Evolutionary conservation across 1,140 invertebrate species (phyloP), one percentile per base, ranked within the genome.

Genomic region (Nephila pilipes): DNA sequence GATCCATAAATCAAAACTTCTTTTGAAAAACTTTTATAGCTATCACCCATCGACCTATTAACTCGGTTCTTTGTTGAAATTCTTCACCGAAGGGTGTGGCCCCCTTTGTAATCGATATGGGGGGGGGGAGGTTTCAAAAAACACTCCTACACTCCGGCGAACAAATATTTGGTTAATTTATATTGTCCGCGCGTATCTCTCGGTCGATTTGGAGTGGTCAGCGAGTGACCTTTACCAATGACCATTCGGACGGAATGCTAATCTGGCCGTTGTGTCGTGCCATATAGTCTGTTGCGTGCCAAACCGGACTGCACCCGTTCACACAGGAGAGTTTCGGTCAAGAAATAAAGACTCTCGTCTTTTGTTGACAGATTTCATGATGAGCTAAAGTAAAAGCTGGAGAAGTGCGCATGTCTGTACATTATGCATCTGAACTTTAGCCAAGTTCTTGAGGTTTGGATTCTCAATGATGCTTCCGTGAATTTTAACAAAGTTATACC

Each of bases 111-210:
- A 83, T 83, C 81, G 54, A 83, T 83, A 83, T 29, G 29, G 10
- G 20, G n/a, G 5, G 25, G 69, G 69, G 12, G 22, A 54, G 20
- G 22, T 6, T 22, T 29, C 18, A 25, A 29, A 83, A 83, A 83
- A 55, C 14, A 14, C 69, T 79, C 69, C 69, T 32, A 79, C 81
- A 55, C 81, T 1, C 54, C 25, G 46, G 25, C 38, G 81, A 83
- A 57, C 81, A 83, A 83, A 83, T 83, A 83, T 83, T 54, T 83
- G 54, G 81, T 14, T 83, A 83, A 83, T 83, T 83, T 83, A 55
- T 83, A 83, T 55, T 83, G 25, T 25, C 81, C 46, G 20, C 81
- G 38, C 81, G 81, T 83, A 55, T 55, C 81, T 54, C 29, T 32
- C 25, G 29, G 16, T 75, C 29, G 69, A 32, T 32, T 18, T 16